These are phyloP conservation scores for Neuroscelio doddi DNA, from an alignment of 2,888 invertebrate genomes.

Conservation along the genomic window DNA sequence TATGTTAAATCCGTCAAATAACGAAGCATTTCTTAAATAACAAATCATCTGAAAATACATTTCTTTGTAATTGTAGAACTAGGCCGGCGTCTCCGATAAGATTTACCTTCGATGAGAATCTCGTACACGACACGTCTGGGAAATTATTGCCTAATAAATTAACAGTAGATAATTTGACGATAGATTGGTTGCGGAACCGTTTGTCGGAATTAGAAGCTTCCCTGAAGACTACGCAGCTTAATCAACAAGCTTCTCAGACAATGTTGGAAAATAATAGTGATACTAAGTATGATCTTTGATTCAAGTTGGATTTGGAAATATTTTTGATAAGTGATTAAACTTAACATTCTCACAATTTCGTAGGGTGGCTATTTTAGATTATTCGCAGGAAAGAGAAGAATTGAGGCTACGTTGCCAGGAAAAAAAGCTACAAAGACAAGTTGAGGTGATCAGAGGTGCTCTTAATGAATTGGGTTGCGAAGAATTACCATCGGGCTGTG, in stretches of 20 bases:
- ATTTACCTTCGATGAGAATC: slow-evolving; percentile 89
- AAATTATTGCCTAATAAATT: slow-evolving; percentile 89
- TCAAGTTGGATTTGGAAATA: not conserved
- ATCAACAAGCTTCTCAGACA: slow-evolving; percentile 58
- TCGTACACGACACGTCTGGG: slow-evolving; percentile 91
- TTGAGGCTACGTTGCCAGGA: slow-evolving; percentile 87
- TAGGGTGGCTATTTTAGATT: slow-evolving; percentile 63
- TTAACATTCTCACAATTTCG: slow-evolving; percentile 16
- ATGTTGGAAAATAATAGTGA: slow-evolving; percentile 63
- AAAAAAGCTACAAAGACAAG: slow-evolving; percentile 85
- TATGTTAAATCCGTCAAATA: slow-evolving; percentile 71
- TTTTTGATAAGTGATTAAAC: not conserved
- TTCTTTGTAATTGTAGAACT: slow-evolving; percentile 75
- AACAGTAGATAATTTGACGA: slow-evolving; percentile 93
- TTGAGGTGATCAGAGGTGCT: slow-evolving; percentile 88
- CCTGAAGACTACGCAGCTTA: slow-evolving; percentile 86
- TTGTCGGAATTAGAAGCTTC: slow-evolving; percentile 84
- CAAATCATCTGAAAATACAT: no score
- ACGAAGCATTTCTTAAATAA: not conserved
- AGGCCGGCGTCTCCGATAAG: slow-evolving; percentile 84
- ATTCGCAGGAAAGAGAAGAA: slow-evolving; percentile 76
- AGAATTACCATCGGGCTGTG: slow-evolving; percentile 89
- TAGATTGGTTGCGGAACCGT: slow-evolving; percentile 89
- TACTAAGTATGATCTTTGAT: slow-evolving; percentile 55
- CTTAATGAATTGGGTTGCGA: slow-evolving; percentile 90